Percentiles rank a stretch among this genome's conserved stretches.
Evolutionary conservation across 2,113 vertebrate species (phyloP).

Genomic region (Potamarius usumacintae): DNA sequence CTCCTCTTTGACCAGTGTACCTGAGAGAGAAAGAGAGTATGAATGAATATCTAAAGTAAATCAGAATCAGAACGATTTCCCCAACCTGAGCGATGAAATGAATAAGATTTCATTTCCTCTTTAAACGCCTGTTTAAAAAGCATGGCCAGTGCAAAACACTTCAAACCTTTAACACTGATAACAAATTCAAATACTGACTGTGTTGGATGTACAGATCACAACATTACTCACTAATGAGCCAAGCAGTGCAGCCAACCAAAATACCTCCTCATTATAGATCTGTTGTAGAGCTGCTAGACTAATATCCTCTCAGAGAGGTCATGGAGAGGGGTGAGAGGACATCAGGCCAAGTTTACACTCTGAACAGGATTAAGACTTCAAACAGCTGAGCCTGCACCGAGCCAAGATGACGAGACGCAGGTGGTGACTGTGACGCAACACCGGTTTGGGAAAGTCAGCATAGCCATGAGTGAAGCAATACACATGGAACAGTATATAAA

Average conservation of each 20-base stretch:
- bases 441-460: constrained; percentile 16
- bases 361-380: constrained; percentile 34
- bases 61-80: not conserved
- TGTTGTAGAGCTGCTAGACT: not conserved
- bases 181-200: not conserved
- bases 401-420: constrained; percentile 18
- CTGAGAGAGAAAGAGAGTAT: constrained; percentile 57
- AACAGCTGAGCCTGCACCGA: not conserved
- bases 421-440: not conserved
- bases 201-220: constrained; percentile 22
- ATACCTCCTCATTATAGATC: constrained; percentile 24
- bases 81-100: not conserved
- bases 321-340: not conserved
- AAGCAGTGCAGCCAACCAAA: not conserved
- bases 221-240: constrained; percentile 13
- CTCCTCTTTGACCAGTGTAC: constrained; percentile 50
- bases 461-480: not conserved
- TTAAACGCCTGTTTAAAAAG: not conserved
- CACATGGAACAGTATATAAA: not conserved
- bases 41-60: not conserved
- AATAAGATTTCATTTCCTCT: not conserved
- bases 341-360: constrained; percentile 1
- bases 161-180: not conserved
- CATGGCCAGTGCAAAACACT: not conserved
- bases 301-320: not conserved